These are phyloP conservation scores for Armadillidium nasatum DNA, from an alignment of 1,140 invertebrate genomes.

Conservation along the genomic window DNA sequence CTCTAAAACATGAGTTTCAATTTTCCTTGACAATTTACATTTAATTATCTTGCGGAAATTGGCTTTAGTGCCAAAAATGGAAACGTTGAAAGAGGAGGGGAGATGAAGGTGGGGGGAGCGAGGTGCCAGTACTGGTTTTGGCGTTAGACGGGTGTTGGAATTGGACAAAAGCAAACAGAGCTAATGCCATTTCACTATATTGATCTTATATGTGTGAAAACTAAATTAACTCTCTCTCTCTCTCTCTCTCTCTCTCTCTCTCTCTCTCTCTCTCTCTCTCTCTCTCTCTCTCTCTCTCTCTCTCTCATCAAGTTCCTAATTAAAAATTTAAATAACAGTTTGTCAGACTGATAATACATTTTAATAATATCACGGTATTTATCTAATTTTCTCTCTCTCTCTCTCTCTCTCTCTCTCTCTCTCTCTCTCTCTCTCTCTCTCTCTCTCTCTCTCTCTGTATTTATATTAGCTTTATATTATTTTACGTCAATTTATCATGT, in stretches of 20 bases:
- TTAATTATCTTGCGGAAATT: constrained; percentile 41
- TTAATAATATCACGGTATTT: neutral
- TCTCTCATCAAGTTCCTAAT: neutral
- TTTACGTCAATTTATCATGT: no score
- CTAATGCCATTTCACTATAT: neutral
- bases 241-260: neutral
- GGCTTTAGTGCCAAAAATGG: constrained; percentile 24
- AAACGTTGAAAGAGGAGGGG: neutral
- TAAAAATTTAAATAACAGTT: no score
- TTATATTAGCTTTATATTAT: neutral
- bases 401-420: neutral
- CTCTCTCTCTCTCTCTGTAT: neutral
- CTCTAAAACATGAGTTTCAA: constrained; percentile 38
- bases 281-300: constrained; percentile 8
- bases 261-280: constrained; percentile 7
- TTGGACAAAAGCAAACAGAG: neutral
- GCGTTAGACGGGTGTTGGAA: neutral
- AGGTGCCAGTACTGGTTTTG: neutral
- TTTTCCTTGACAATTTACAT: constrained; percentile 42
- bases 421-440: constrained; percentile 11
- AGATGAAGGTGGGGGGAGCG: neutral
- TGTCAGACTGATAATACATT: no score
- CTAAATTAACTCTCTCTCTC: neutral
- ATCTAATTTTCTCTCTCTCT: neutral
- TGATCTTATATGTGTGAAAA: neutral